Base-by-base conservation (phyloP, 2,888 invertebrate genomes). In the Andrena fulva region DNA sequence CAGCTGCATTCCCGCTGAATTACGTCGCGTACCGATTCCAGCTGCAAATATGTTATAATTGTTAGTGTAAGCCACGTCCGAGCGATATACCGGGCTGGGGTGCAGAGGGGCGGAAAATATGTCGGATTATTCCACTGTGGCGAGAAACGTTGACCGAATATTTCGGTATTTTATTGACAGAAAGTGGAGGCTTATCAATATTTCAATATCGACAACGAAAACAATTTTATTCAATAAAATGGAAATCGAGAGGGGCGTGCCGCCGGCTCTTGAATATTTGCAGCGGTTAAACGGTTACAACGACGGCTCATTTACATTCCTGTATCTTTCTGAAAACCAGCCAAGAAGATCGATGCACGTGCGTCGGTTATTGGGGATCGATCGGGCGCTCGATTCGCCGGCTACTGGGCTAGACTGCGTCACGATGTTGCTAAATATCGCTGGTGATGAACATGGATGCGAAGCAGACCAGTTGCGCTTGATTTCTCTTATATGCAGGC, bases 191-290 rank as follows among this genome's bases (percentile, higher is more conserved):
- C 75, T 80, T 80, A 82, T 82, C 82, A 82, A 82, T 82, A 82
- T 82, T 82, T 80, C 80, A 82, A 82, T 82, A 82, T 75, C 82
- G 66, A 56, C 80, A 48, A 62, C 74, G 80, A 71, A 75, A 82
- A 80, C 80, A 82, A 82, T 82, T 82, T 82, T 82, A 82, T 82
- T 71, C 82, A 82, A 82, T 82, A 82, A 82, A 80, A 82, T 82
- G 82, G 80, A 82, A 80, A 82, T 82, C 66, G 50, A 8, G 29
- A 6, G 20, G 54, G 27, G 27, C 67, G 7, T 35, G 10, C 62
- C 5, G 50, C n/a, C 1, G n/a, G n/a, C 80, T 72, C 56, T 73
- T 80, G 80, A 80, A 80, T 80, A 80, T 80, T 78, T 80, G 79
- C 80, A 54, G 52, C 35, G 79, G 67, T 72, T 80, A 80, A 80